Evolutionary conservation across 2,113 vertebrate species (phyloP), one percentile per base, ranked within the genome.

Genomic region (Malurus cyaneus): DNA sequence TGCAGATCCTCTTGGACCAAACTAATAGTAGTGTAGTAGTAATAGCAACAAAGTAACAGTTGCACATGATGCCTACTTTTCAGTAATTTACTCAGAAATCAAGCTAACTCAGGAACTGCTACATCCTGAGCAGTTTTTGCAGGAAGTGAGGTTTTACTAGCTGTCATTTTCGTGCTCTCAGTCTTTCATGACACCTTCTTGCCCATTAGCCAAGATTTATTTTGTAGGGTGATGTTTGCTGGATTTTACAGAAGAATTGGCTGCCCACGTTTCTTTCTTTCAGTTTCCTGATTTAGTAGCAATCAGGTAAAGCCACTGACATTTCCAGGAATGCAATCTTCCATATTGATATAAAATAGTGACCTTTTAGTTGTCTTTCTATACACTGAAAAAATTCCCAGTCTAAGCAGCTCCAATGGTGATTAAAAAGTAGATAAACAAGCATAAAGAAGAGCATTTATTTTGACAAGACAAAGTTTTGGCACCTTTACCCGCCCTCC

Each of bases 381-480:
- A 29, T 32, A 74, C 11, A 21, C 9, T 78, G 41, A 80, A 74
- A 94, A 81, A 61, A 34, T 16, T 89, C 31, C 41, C 56, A 71
- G 46, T 53, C 39, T 67, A 67, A 60, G 39, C 31, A 67, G 49
- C 34, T 94, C 31, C 72, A 56, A 10, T 46, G 44, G 29, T 31
- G 12, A 54, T 64, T 88, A 70, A 79, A 84, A 92, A 90, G 65
- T 47, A 80, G 77, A 57, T 76, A 89, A 95, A 80, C 31, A 86
- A 84, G 28, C 42, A 42, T 77, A 69, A 83, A 52, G 85, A 89
- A 70, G 54, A 86, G 29, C 36, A 18, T 86, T 83, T 91, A 80
- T 88, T 96, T 92, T 90, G 79, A 74, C 41, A 79, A 50, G 90
- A 20, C 28, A 53, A 87, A 66, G 18, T 87, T 93, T 65, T 74